Percentiles rank a stretch among this genome's conserved stretches.
Evolutionary conservation across 2,888 invertebrate species (phyloP).

Genomic region (Patella ulyssiponensis): DNA sequence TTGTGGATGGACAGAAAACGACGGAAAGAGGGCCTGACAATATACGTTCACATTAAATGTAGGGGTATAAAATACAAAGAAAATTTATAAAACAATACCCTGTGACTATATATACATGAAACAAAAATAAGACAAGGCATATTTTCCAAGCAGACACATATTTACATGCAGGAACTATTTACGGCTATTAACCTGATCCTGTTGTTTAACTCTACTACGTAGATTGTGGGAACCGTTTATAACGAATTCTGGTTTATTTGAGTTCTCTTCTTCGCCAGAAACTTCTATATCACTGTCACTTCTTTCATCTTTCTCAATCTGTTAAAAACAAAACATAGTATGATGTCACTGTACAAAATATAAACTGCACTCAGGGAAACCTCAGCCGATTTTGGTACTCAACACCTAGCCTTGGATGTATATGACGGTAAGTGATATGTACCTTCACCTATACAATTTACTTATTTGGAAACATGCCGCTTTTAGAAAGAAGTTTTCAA

Average conservation of each 20-base stretch:
- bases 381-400: no score
- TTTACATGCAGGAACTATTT: background rate
- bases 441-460: no score
- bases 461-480: background rate
- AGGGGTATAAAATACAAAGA: no score
- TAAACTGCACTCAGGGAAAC: no score
- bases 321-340: background rate
- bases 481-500: no score
- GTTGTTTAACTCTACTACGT: background rate
- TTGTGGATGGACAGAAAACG: no score
- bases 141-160: background rate
- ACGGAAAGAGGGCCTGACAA: no score
- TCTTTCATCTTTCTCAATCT: conserved; percentile 20
- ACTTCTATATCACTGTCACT: conserved; percentile 21
- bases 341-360: background rate
- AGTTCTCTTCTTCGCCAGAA: conserved; percentile 6
- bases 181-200: background rate
- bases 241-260: background rate
- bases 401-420: background rate
- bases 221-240: background rate
- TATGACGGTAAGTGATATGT: no score
- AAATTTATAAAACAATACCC: background rate
- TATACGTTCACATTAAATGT: no score
- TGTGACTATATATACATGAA: background rate
- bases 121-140: background rate